phyloP scores from a whole-genome alignment of 2,888 invertebrate species.

The Synanthedon andrenaeformis region DNA sequence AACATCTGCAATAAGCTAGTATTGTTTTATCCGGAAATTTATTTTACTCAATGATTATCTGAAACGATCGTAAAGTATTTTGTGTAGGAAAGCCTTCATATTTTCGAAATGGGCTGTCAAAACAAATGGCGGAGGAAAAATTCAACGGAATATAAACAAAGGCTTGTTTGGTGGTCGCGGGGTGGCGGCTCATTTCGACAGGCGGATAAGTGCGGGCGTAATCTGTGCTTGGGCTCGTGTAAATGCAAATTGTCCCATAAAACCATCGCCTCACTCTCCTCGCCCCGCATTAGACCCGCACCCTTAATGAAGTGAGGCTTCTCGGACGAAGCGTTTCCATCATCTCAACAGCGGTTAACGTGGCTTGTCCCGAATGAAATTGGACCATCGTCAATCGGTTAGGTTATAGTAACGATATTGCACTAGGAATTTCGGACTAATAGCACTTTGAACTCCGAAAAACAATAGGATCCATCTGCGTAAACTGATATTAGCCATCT shows the following conservation, averaged over 20 bases:
- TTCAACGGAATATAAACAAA: constrained; percentile 61
- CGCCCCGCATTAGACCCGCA: constrained; percentile 23
- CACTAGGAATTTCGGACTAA: neutral
- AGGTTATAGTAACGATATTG: neutral
- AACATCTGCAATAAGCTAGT: too few relatives aligned
- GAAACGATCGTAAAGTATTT: constrained; percentile 48
- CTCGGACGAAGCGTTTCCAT: constrained; percentile 50
- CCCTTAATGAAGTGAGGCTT: constrained; percentile 63
- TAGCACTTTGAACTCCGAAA: neutral
- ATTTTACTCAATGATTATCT: constrained; percentile 11
- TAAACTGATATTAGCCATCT: neutral
- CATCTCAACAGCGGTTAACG: constrained; percentile 56
- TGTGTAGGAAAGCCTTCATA: constrained; percentile 36
- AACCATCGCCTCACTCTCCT: constrained; percentile 37
- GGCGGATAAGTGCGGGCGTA: constrained; percentile 65
- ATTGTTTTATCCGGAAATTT: constrained; percentile 2
- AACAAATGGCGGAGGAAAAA: constrained; percentile 62
- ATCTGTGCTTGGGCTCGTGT: constrained; percentile 67
- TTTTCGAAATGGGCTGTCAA: constrained; percentile 52
- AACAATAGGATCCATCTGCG: neutral
- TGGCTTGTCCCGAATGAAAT: constrained; percentile 46
- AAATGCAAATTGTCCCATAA: constrained; percentile 70
- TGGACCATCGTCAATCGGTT: constrained; percentile 17
- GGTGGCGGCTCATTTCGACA: constrained; percentile 54
- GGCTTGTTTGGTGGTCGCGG: constrained; percentile 51